phyloP scores from a whole-genome alignment of 2,888 invertebrate species.

The Macropis europaea region DNA sequence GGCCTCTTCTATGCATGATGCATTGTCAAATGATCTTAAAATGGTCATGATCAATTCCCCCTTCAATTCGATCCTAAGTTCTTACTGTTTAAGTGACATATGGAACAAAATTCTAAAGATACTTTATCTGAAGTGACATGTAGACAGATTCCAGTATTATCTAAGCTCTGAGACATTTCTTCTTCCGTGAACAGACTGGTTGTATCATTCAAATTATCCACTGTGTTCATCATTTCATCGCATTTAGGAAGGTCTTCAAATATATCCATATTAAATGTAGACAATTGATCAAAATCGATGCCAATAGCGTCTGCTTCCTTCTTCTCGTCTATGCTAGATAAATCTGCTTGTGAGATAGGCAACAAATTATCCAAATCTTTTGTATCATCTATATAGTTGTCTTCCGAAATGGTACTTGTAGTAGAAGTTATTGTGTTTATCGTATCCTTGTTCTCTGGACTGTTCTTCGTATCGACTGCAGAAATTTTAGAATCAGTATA shows the following conservation, averaged over 20 bases:
- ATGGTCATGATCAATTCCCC: conserved; percentile 38
- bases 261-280: conserved; percentile 64
- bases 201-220: conserved; percentile 47
- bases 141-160: conserved; percentile 82
- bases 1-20: neutral
- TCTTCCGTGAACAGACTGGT: conserved; percentile 47
- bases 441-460: neutral
- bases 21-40: neutral
- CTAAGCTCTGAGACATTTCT: conserved; percentile 58
- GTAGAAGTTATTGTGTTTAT: conserved; percentile 13
- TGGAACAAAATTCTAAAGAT: conserved; percentile 83
- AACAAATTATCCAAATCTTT: conserved; percentile 41
- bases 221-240: conserved; percentile 45
- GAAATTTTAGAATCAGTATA: conserved; percentile 26
- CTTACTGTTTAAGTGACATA: conserved; percentile 81
- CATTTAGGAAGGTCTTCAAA: conserved; percentile 62
- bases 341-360: conserved; percentile 37
- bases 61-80: conserved; percentile 48
- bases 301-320: conserved; percentile 46
- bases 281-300: conserved; percentile 57
- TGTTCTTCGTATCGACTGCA: neutral
- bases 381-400: conserved; percentile 19
- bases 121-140: conserved; percentile 82
- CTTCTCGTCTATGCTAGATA: conserved; percentile 36
- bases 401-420: conserved; percentile 16